Base-by-base conservation (phyloP, 2,888 invertebrate species). In the Tipula confusa region DNA sequence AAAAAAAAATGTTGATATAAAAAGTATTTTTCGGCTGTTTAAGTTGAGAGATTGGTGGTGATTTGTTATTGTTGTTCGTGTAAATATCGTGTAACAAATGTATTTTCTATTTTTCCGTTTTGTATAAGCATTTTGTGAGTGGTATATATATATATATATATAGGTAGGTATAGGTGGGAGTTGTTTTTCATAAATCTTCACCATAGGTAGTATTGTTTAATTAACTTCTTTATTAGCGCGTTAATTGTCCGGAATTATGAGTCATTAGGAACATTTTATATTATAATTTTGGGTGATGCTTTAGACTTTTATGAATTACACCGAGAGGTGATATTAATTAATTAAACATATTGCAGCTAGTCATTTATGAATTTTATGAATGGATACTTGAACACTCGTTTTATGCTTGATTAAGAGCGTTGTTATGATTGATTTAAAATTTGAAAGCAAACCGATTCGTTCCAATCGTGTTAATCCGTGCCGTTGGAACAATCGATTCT, bases 171-270 rank as follows among this genome's bases (percentile, higher is more conserved):
- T 38, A 38, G 64, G 24, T 64, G 64, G 9, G 9, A 11, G 11
- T 1, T 64, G 18, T 24, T 64, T 11, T 64, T 24, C 64, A 64
- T 24, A 24, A 64, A 24, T 18, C 64, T 64, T 64, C 64, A 24
- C 64, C 64, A 64, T 64, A 64, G 64, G 64, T 64, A 64, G 24
- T 64, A 64, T 24, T 64, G 64, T 64, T 64, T 64, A 64, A 64
- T 64, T 64, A 64, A 64, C 64, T 64, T 64, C 24, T 64, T 24
- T 64, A 64, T 64, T 64, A 64, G 18, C 2, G 64, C 24, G 64
- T 64, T 64, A 64, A 64, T 64, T 64, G 64, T 24, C 11, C 9
- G 64, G 64, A 24, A 64, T 64, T 64, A 24, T 64, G 64, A 64
- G 64, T 64, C 64, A 64, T 64, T 64, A 64, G 24, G 24, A 64